phyloP scores from a whole-genome alignment of 2,888 invertebrate genomes.

The Plusia festucae region DNA sequence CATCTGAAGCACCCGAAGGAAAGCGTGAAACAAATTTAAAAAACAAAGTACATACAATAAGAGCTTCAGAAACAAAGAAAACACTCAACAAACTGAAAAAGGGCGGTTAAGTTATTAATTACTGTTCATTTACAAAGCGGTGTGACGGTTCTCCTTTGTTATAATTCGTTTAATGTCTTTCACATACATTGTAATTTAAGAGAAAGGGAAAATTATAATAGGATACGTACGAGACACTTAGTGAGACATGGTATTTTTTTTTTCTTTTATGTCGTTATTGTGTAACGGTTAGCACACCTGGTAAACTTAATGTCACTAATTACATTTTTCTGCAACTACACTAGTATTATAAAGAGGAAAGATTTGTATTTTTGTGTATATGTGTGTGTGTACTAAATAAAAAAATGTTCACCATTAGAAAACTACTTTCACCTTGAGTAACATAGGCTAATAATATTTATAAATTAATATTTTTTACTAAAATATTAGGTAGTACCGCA shows the following conservation, averaged over 20 bases:
- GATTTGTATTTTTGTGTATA: no score
- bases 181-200: not conserved
- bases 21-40: slow-evolving; percentile 39
- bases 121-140: slow-evolving; percentile 53
- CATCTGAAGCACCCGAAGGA: slow-evolving; percentile 18
- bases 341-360: no score
- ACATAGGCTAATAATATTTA: no score
- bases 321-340: no score
- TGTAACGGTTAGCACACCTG: slow-evolving; percentile 1
- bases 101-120: slow-evolving; percentile 59
- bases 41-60: slow-evolving; percentile 43
- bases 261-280: slow-evolving; percentile 1
- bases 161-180: slow-evolving; percentile 32
- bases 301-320: not conserved
- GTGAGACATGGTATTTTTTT: not conserved
- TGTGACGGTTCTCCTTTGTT: slow-evolving; percentile 46
- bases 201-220: not conserved
- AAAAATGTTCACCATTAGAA: no score
- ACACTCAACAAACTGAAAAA: slow-evolving; percentile 39
- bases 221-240: not conserved
- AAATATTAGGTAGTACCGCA: no score
- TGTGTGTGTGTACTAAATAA: no score
- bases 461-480: no score
- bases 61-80: slow-evolving; percentile 49
- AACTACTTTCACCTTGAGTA: no score